Conservation (phyloP, 2,113 vertebrate genomes). For the Phyllostomus hastatus region DNA sequence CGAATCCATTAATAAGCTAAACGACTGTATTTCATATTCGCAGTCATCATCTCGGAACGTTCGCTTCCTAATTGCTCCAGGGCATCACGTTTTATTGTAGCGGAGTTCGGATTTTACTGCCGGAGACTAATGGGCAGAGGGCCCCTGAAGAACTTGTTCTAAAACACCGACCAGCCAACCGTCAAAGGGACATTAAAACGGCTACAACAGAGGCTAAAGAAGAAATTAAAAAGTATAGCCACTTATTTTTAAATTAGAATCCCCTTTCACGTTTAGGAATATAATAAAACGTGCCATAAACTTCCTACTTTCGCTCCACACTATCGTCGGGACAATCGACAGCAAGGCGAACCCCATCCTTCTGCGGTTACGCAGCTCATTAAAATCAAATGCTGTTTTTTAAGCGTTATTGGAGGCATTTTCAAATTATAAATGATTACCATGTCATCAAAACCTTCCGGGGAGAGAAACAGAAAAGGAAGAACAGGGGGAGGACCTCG, state of each 20-base stretch:
- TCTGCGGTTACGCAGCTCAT: slow-evolving; percentile 24
- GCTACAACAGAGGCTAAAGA: slow-evolving; percentile 81
- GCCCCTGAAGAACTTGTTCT: slow-evolving; percentile 81
- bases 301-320: slow-evolving; percentile 85
- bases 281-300: slow-evolving; percentile 85
- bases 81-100: slow-evolving; percentile 82
- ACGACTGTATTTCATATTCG: slow-evolving; percentile 78
- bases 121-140: slow-evolving; percentile 81
- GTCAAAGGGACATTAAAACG: slow-evolving; percentile 81
- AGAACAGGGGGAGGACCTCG: background rate
- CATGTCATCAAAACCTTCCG: background rate
- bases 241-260: slow-evolving; percentile 74
- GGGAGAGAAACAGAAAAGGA: slow-evolving; percentile 13
- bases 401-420: slow-evolving; percentile 19
- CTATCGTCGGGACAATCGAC: slow-evolving; percentile 78
- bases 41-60: slow-evolving; percentile 81
- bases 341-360: slow-evolving; percentile 35
- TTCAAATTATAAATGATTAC: slow-evolving; percentile 41
- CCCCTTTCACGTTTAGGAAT: slow-evolving; percentile 81
- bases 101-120: slow-evolving; percentile 81
- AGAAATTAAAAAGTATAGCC: slow-evolving; percentile 82
- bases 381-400: slow-evolving; percentile 49
- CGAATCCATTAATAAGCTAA: slow-evolving; percentile 82
- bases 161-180: slow-evolving; percentile 78
- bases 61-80: slow-evolving; percentile 80